Base-by-base conservation (phyloP, 2,797 vertebrate species). In the Petrocephalus schoutedeni region DNA sequence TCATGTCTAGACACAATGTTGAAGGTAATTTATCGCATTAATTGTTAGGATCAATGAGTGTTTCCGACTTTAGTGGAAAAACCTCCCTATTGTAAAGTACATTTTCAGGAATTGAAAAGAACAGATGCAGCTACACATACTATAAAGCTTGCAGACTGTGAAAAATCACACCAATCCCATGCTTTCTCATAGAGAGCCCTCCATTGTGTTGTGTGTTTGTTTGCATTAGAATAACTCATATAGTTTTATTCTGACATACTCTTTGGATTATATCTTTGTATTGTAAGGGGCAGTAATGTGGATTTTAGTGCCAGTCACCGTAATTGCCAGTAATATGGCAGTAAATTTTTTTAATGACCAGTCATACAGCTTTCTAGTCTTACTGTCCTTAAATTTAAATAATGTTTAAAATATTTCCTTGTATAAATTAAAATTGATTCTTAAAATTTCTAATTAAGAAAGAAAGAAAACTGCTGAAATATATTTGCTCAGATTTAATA, bases 401-500 rank as follows among this genome's bases (percentile, higher is more conserved):
- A 71, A 71, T 14, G 28, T 36, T 71, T 14, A 45, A 36, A 59
- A 86, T n/a, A 45, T 59, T 41, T 45, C 7, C 2, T 4, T 41
- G 56, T 45, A 41, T 6, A 9, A 57, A 23, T 41, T 83, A 0
- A 51, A 83, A 23, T 23, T 51, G 36, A 83, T 23, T 77, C 41
- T 77, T 77, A 77, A 45, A 36, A 14, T 23, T 67, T 14, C 3
- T 9, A 71, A 28, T 36, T 23, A 32, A 36, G 7, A 36, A 71
- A 36, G 9, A 71, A n/a, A 36, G 2, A 36, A 71, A 32, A 36
- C 21, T 92, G 89, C 91, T 92, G 92, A 90, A 92, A 95, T 95
- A 92, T 16, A 61, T 95, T 95, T 93, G 89, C 95, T 93, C 89
- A 92, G 92, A 90, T 89, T 91, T 85, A 88, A 91, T 53, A 61